Base-by-base conservation (phyloP, 2,113 vertebrate species). In the Charadrius vociferus region DNA sequence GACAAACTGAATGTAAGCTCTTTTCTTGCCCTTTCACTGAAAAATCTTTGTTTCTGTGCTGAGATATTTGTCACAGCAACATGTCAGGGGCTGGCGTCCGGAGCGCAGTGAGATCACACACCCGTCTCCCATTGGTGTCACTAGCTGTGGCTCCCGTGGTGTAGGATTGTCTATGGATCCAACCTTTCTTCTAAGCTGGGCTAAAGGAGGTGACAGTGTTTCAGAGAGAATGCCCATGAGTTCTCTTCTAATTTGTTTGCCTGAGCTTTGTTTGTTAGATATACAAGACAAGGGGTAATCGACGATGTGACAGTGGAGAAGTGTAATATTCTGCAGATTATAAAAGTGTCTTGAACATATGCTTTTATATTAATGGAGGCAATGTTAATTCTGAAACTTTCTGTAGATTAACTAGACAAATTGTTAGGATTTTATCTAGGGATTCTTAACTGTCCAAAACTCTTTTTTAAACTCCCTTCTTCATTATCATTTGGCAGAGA, bases 401-500 rank as follows among this genome's bases (percentile, higher is more conserved):
- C 43, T 87, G 58, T 32, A 89, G 58, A 90, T 82, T 94, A 94
- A 87, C 59, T 83, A 62, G 45, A 77, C 65, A 88, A 92, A 53
- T 95, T 86, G 37, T 91, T 93, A 95, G 87, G 53, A 72, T 86
- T 95, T 96, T 97, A 95, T 97, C 97, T 95, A 52, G 78, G 87
- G 81, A 93, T 93, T 93, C 75, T 77, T 88, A 86, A 91, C 68
- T 59, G 58, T 81, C 86, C 91, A 96, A 97, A 88, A 93, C 91
- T 93, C 83, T 92, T 96, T 86, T 92, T 92, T 10, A 91, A 94
- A 97, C 75, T 96, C 81, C 32, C 81, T 90, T 94, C 29, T 73
- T 90, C 75, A 88, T 88, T 94, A 97, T 97, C 94, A 95, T 91
- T 97, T 97, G 95, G 96, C 96, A 97, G 79, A 91, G 71, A 67